A percentile compares a stretch with the other conserved stretches of the same genome.
Conservation (phyloP, 1,140 invertebrate genomes). For the Ooceraea biroi region DNA sequence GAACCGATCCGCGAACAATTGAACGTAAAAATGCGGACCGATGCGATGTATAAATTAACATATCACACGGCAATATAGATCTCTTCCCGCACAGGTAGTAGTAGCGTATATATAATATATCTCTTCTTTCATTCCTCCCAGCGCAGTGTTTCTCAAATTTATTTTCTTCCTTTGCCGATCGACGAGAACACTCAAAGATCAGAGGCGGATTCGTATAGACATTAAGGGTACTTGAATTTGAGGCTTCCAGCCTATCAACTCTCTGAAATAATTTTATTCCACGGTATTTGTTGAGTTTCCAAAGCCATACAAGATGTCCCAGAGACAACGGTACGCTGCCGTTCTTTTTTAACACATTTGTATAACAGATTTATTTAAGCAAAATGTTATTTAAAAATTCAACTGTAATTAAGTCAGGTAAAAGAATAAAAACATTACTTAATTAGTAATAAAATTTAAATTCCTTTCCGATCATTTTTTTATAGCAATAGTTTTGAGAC, state of each 20-base stretch:
- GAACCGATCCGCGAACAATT: conserved; percentile 46
- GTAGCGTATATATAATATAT: conserved; percentile 34
- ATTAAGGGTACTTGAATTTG: neutral
- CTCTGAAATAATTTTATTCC: neutral
- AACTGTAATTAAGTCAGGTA: neutral
- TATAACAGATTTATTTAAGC: neutral
- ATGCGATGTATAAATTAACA: conserved; percentile 58
- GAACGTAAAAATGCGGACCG: conserved; percentile 57
- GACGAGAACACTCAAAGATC: conserved; percentile 29
- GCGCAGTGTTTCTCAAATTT: conserved; percentile 81
- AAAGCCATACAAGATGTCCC: neutral
- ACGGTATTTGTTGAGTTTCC: neutral
- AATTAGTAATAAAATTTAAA: no score
- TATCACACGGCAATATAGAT: conserved; percentile 65
- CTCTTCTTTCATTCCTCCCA: conserved; percentile 68
- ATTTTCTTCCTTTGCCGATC: conserved; percentile 1
- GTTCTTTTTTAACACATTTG: neutral
- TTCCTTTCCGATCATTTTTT: neutral
- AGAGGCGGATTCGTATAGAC: conserved; percentile 11
- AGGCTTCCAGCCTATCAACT: neutral
- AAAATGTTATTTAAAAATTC: neutral
- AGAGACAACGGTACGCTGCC: conserved; percentile 15
- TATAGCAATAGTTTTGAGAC: conserved; percentile 1
- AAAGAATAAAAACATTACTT: neutral
- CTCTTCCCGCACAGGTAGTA: conserved; percentile 40